Evolutionary conservation across 2,797 vertebrate species (phyloP), one percentile per base, ranked within the genome.

Genomic region (Holocentrus rufus): DNA sequence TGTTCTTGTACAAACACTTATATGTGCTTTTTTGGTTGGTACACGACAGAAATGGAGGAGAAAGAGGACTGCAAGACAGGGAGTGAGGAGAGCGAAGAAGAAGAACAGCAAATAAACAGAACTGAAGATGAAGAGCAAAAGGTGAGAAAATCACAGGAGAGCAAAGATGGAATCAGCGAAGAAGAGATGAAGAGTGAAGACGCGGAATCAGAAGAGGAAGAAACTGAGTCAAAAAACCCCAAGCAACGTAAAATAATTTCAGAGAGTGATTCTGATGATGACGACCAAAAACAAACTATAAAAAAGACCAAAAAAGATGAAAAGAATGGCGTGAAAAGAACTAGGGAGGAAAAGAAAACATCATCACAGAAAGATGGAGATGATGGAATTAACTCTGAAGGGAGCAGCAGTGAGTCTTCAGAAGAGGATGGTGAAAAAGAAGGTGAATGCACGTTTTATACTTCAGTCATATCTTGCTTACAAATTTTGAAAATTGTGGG

Each of bases 121-220:
- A 69, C 56, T 36, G 76, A 53, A 23, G 72, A 65, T 27, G 30
- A 13, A 61, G 55, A 79, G 39, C 34, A 53, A 63, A 61, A 61
- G 55, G 17, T 53, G 18, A 71, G 2, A 8, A 77, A 79, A 69
- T 50, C 74, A 0, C 20, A n/a, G 15, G 15, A 0, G 34, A 74
- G 58, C 13, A 70, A 4, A 27, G 69, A 36, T 25, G 59, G 36
- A 55, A 81, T 66, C 0, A 2, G 23, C 2, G 57, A 87, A 59
- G 34, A 1, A 14, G 62, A 52, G 22, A 36, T 15, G 0, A 73
- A 25, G 20, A 82, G 73, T 11, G 69, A 88, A 4, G 65, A 81
- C 5, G 83, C 84, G 2, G 25, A 27, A 27, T 1, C 69, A 49
- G 85, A 85, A 7, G 86, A 90, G 18, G 80, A 89, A 56, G 30